phyloP scores from a whole-genome alignment of 1,140 invertebrate genomes.

The Homarus americanus region DNA sequence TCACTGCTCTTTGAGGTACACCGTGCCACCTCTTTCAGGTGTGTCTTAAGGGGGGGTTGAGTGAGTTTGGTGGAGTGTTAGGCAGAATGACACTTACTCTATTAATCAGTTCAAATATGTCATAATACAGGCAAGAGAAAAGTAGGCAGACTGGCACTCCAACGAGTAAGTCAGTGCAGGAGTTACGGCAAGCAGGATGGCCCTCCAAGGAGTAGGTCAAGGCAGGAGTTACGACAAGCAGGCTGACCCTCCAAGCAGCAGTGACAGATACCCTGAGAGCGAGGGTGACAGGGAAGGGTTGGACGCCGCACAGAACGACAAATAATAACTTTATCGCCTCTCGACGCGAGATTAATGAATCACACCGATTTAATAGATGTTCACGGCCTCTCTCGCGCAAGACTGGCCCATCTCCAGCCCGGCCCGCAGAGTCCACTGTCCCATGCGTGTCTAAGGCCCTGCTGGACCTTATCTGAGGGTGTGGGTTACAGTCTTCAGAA shows the following conservation, averaged over 20 bases:
- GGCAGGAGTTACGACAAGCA: not conserved
- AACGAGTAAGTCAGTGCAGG: too few relatives aligned
- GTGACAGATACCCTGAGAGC: not conserved
- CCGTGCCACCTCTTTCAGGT: too few relatives aligned
- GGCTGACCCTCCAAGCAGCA: not conserved
- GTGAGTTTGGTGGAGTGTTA: too few relatives aligned
- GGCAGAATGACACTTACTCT: too few relatives aligned
- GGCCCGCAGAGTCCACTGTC: not conserved
- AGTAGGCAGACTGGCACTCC: too few relatives aligned
- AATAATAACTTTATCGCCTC: constrained; percentile 60
- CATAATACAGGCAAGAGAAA: too few relatives aligned
- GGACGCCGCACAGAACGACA: constrained; percentile 32
- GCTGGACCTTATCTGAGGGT: not conserved
- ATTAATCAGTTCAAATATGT: too few relatives aligned
- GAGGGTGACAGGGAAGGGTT: not conserved
- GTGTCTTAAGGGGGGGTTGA: too few relatives aligned
- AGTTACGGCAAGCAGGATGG: too few relatives aligned
- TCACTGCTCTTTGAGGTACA: too few relatives aligned
- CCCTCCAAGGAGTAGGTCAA: not conserved
- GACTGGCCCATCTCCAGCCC: not conserved
- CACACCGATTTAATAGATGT: constrained; percentile 56
- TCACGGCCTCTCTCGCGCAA: not conserved
- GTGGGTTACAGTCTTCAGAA: not conserved
- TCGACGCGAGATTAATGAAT: constrained; percentile 54
- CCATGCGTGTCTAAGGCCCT: not conserved